These are phyloP conservation scores for Isurus oxyrinchus DNA, from an alignment of 2,113 vertebrate genomes.

Conservation along the genomic window DNA sequence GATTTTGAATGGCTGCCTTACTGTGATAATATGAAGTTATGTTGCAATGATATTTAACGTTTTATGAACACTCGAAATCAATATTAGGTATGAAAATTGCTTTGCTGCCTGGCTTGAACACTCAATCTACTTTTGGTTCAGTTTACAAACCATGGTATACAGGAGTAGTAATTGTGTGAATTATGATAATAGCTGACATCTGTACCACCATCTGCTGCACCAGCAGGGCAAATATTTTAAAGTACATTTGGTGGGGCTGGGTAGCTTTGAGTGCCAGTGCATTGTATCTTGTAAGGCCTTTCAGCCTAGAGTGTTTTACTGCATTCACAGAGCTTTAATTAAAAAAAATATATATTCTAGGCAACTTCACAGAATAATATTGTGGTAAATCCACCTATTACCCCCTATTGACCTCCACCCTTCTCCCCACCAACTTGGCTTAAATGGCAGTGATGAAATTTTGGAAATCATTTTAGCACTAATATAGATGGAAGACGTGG, in stretches of 20 bases:
- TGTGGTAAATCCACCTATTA: neutral
- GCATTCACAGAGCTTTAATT: neutral
- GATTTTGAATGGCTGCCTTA: neutral
- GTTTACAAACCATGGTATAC: neutral
- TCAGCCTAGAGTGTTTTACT: neutral
- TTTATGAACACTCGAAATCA: slow-evolving; percentile 14
- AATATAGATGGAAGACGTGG: neutral
- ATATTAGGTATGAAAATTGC: slow-evolving; percentile 15
- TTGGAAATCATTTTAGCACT: neutral
- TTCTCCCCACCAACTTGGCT: too few species aligned
- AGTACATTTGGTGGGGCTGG: neutral
- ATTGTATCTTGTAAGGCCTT: neutral
- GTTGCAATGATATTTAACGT: neutral
- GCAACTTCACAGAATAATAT: neutral
- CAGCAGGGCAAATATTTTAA: neutral
- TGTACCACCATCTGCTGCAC: neutral
- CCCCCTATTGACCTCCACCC: too few species aligned
- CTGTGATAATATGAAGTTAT: neutral
- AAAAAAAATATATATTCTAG: neutral
- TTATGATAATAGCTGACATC: slow-evolving; percentile 8
- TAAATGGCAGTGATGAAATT: neutral
- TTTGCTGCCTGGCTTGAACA: too few species aligned
- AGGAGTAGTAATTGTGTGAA: neutral
- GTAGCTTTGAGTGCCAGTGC: neutral
- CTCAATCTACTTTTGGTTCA: neutral